A percentile compares a stretch with the other conserved stretches of the same genome.
Conservation (phyloP, 2,113 vertebrate species). For the Nerophis lumbriciformis region DNA sequence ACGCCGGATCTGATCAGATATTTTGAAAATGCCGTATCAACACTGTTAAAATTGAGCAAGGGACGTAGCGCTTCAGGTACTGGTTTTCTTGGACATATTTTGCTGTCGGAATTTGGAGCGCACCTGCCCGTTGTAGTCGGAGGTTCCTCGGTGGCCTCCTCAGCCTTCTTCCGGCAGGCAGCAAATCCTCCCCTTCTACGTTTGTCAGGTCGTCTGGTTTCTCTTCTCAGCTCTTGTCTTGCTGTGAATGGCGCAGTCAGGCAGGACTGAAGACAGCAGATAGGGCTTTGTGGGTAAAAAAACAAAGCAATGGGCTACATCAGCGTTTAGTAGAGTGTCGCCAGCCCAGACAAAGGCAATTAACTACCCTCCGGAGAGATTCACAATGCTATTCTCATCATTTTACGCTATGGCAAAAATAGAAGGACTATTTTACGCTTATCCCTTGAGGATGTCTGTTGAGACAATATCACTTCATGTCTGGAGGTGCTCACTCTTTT, state of each 20-base stretch:
- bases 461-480: conserved; percentile 17
- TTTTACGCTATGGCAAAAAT: conserved; percentile 20
- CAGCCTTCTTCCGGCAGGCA: conserved; percentile 12
- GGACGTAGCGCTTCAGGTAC: neutral
- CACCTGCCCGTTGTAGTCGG: conserved; percentile 14
- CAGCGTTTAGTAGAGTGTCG: conserved; percentile 47
- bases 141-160: conserved; percentile 22
- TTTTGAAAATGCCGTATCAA: conserved; percentile 32
- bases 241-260: conserved; percentile 21
- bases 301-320: conserved; percentile 52
- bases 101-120: conserved; percentile 20
- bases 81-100: conserved; percentile 22
- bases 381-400: conserved; percentile 46
- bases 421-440: conserved; percentile 18
- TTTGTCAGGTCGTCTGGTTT: conserved; percentile 15
- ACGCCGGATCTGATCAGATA: neutral
- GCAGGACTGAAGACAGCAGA: conserved; percentile 25
- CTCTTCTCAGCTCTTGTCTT: conserved; percentile 15
- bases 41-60: neutral
- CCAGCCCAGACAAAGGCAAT: conserved; percentile 49
- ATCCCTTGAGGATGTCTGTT: conserved; percentile 28
- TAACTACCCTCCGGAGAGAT: conserved; percentile 29
- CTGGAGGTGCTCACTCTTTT: conserved; percentile 7
- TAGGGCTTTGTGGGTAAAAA: conserved; percentile 40
- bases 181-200: conserved; percentile 16